These are phyloP conservation scores for Artibeus jamaicensis DNA, from an alignment of 2,797 vertebrate genomes.

Conservation along the genomic window DNA sequence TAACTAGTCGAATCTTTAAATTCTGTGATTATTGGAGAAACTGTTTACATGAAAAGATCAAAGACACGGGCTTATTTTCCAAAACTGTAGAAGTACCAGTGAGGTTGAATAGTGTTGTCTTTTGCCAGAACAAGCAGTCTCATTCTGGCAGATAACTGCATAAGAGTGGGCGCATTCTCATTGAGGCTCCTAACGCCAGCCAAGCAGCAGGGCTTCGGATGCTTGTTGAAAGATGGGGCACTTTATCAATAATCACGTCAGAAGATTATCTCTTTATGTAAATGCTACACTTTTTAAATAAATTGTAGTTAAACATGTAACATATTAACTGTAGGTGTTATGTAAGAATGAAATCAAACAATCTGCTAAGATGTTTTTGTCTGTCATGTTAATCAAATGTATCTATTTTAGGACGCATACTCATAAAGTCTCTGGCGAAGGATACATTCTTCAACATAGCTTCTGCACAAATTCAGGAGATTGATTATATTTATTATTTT, in stretches of 20 bases:
- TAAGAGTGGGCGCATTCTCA: fast-evolving
- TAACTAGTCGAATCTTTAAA: not conserved
- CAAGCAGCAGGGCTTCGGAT: not conserved
- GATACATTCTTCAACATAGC: not conserved
- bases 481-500: not conserved
- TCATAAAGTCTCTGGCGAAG: not conserved
- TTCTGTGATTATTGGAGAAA: not conserved
- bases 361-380: not conserved
- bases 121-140: no score
- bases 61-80: not conserved
- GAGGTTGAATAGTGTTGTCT: not conserved
- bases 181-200: fast-evolving
- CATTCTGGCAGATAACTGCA: not conserved
- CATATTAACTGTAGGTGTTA: not conserved
- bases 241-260: not conserved
- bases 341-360: not conserved
- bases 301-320: not conserved
- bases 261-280: not conserved
- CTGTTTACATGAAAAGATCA: not conserved
- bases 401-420: not conserved
- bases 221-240: not conserved
- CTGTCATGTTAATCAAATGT: not conserved
- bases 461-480: not conserved
- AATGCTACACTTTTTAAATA: not conserved
- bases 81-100: not conserved